These are phyloP conservation scores for Proctacanthus coquilletti DNA, from an alignment of 1,140 invertebrate species.

Conservation along the genomic window DNA sequence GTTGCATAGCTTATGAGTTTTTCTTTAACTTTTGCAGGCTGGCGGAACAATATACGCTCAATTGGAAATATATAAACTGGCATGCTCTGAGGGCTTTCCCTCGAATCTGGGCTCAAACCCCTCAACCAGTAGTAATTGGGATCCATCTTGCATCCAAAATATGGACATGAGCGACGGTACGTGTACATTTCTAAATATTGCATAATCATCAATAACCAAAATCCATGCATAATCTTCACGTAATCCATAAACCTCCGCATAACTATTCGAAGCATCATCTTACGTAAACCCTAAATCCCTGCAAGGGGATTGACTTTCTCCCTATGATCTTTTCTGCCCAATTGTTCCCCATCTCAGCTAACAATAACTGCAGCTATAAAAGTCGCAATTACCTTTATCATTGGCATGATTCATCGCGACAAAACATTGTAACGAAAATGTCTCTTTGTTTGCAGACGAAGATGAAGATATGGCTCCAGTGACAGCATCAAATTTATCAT, in stretches of 20 bases:
- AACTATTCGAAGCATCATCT: too few species aligned
- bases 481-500: conserved; percentile 7
- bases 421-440: too few species aligned
- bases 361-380: too few species aligned
- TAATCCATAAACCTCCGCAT: too few species aligned
- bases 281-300: too few species aligned
- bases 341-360: too few species aligned
- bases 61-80: conserved; percentile 82
- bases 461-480: conserved; percentile 32
- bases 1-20: too few species aligned
- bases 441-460: conserved; percentile 35
- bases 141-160: background rate
- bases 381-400: too few species aligned
- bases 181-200: background rate
- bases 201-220: too few species aligned
- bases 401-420: too few species aligned
- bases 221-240: too few species aligned
- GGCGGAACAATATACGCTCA: conserved; percentile 76
- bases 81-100: conserved; percentile 15
- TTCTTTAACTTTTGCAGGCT: conserved; percentile 36
- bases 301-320: conserved; percentile 4
- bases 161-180: background rate
- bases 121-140: background rate
- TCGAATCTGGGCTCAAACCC: background rate
- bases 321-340: too few species aligned